Evolutionary conservation across 2,113 vertebrate species (phyloP).

Genomic region (Saimiri boliviensis): DNA sequence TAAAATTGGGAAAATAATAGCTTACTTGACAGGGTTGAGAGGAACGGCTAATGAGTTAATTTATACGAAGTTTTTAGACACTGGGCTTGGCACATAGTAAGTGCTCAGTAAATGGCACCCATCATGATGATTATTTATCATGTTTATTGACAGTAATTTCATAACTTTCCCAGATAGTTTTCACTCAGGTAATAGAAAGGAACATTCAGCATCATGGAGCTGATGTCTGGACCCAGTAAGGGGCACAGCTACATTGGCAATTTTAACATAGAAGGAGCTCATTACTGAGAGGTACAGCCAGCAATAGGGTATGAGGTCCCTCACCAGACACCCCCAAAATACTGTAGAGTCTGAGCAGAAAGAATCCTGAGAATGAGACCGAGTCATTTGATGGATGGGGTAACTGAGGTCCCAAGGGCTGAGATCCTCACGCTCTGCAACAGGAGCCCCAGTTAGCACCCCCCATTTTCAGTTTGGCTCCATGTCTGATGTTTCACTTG

Average conservation of each 20-base stretch:
- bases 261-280: not conserved
- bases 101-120: not conserved
- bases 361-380: not conserved
- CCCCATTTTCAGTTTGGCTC: rapidly evolving
- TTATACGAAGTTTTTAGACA: not conserved
- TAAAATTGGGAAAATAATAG: not conserved
- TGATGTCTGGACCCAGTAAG: no score
- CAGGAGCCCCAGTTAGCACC: not conserved
- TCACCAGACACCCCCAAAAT: not conserved
- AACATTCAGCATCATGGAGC: not conserved
- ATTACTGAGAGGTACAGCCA: not conserved
- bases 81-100: not conserved
- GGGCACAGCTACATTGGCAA: not conserved
- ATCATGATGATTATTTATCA: not conserved
- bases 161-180: not conserved
- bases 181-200: not conserved
- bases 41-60: not conserved
- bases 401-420: not conserved
- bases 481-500: not conserved
- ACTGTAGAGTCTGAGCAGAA: not conserved
- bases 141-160: not conserved
- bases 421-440: not conserved
- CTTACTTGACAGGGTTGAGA: not conserved
- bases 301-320: not conserved
- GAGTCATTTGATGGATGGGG: not conserved